phyloP scores from a whole-genome alignment of 1,140 invertebrate genomes.

The Papilio dardanus region DNA sequence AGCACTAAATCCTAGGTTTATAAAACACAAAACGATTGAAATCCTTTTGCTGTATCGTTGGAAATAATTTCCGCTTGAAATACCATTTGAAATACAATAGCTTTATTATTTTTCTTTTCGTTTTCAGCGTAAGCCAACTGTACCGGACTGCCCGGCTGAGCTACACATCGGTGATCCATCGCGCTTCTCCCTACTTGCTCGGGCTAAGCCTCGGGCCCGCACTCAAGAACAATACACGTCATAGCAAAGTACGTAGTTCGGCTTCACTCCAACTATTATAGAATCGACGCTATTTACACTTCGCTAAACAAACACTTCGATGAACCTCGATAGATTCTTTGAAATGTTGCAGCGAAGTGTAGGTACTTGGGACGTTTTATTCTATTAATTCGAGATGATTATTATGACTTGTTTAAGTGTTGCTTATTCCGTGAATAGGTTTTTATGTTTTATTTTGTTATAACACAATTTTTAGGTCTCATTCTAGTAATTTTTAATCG shows the following conservation, averaged over 20 bases:
- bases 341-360: not conserved
- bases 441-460: not conserved
- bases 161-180: constrained; percentile 84
- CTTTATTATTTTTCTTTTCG: constrained; percentile 39
- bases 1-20: not conserved
- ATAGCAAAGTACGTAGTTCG: constrained; percentile 55
- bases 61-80: constrained; percentile 10
- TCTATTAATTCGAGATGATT: not conserved
- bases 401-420: not conserved
- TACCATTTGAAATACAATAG: constrained; percentile 13
- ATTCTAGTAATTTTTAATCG: not conserved
- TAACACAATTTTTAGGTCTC: not conserved
- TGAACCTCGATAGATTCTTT: constrained; percentile 6
- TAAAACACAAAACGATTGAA: not conserved
- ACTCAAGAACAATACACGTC: constrained; percentile 75
- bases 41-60: not conserved
- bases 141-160: constrained; percentile 86
- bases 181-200: constrained; percentile 86
- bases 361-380: not conserved
- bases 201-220: constrained; percentile 85
- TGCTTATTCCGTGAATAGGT: not conserved
- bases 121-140: constrained; percentile 85
- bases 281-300: constrained; percentile 23
- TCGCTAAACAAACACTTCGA: constrained; percentile 12
- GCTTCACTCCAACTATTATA: constrained; percentile 23